Base-by-base conservation (phyloP, 2,113 vertebrate genomes). In the Dicaeum eximium region DNA sequence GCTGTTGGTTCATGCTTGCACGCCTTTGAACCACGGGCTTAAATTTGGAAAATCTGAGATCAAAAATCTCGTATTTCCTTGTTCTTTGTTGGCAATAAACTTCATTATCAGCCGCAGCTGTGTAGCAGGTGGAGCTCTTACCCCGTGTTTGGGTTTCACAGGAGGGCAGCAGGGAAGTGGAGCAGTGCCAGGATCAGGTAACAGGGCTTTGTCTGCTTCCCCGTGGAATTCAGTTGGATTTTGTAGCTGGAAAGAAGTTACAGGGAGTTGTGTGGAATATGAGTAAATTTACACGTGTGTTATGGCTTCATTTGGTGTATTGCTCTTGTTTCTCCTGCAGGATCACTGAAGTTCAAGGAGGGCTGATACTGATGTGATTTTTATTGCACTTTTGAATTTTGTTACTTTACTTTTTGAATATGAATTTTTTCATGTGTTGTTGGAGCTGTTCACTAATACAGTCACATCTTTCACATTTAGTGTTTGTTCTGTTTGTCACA, bases 271-370 rank as follows among this genome's bases (percentile, higher is more conserved):
- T 37, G n/a, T 91, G 54, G 11, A 40, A 35, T 61, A 35, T 5
- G 35, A 37, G 11, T 66, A 13, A 47, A 18, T 40, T 38, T 69
- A 4, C 4, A 10, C 5, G 27, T 60, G 11, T 31, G 1, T 27
- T 73, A 3, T 0, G 4, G 12, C 15, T 9, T 72, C 31, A 38
- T 60, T 71, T 56, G 44, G 20, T 4, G 5, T n/a, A 21, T 3
- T 45, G 23, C 25, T 56, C 11, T 14, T 23, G 4, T 61, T 80
- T 69, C 23, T 66, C 1, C 88, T 56, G 8, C 2, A 50, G 21
- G 67, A 24, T 6, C 27, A n/a, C 53, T 84, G 47, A 58, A 37
- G 31, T 37, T 69, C 19, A 51, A 40, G 80, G 20, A 64, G 58
- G 22, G 19, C 20, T 80, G 57, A 27, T 64, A 23, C 8, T 57